Percentiles rank a stretch among this genome's conserved stretches.
phyloP scores from a whole-genome alignment of 2,888 invertebrate genomes.

The Pocota personata region DNA sequence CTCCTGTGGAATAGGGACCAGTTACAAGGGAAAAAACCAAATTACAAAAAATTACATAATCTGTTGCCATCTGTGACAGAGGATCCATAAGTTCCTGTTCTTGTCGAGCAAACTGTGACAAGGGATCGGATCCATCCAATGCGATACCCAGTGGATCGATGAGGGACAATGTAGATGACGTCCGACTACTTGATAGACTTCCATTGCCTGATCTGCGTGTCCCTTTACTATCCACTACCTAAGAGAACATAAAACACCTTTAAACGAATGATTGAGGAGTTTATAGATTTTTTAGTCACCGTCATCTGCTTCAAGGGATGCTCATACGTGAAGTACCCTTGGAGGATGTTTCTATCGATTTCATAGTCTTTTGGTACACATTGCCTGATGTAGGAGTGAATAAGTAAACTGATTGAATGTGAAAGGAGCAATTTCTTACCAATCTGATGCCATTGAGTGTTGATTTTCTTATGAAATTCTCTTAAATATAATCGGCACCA shows the following conservation, averaged over 20 bases:
- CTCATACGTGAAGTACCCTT: slow-evolving; percentile 81
- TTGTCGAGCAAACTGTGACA: slow-evolving; percentile 87
- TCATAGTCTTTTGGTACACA: slow-evolving; percentile 79
- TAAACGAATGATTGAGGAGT: neutral
- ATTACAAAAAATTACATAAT: slow-evolving; percentile 76
- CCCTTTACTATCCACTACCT: slow-evolving; percentile 85
- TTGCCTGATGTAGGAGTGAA: slow-evolving; percentile 75
- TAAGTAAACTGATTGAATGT: neutral
- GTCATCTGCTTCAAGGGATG: slow-evolving; percentile 85
- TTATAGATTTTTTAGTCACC: slow-evolving; percentile 77
- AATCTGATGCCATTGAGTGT: slow-evolving; percentile 60
- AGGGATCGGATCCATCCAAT: slow-evolving; percentile 89
- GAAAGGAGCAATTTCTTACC: slow-evolving; percentile 28
- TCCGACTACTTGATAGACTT: slow-evolving; percentile 83
- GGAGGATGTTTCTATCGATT: slow-evolving; percentile 77
- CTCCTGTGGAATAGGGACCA: slow-evolving; percentile 74
- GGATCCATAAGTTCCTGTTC: slow-evolving; percentile 86
- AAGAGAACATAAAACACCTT: neutral
- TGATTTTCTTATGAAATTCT: neutral
- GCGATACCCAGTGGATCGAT: slow-evolving; percentile 84
- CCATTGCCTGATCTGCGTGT: slow-evolving; percentile 83
- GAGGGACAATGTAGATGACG: slow-evolving; percentile 83
- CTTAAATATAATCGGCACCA: slow-evolving; percentile 1
- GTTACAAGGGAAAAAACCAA: neutral
- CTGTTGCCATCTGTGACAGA: slow-evolving; percentile 85